A percentile compares a stretch with the other conserved stretches of the same genome.
Evolutionary conservation across 2,113 vertebrate genomes (phyloP).

Genomic region (Nicator chloris): DNA sequence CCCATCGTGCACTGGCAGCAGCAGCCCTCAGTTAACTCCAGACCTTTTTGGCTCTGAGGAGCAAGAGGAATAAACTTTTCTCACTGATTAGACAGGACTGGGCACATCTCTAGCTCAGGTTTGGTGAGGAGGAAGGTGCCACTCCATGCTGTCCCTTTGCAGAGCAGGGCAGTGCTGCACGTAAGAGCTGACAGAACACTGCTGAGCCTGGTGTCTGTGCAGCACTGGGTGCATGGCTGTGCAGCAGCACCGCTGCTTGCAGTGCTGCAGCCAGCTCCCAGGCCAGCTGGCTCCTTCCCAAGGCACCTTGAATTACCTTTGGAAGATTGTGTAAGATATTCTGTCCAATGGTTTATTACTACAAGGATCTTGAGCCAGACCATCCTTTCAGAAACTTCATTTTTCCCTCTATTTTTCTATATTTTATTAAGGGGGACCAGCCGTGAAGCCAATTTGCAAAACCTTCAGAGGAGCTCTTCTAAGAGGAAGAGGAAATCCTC

Average conservation of each 20-base stretch:
- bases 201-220: background rate
- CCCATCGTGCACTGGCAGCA: background rate
- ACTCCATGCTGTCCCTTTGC: background rate
- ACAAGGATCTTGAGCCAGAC: background rate
- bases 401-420: background rate
- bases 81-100: background rate
- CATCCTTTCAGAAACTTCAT: background rate
- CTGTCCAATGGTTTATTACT: background rate
- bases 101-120: background rate
- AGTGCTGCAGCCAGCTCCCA: background rate
- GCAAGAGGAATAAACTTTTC: background rate
- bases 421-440: background rate
- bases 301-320: background rate
- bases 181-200: background rate
- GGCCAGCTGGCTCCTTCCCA: slow-evolving; percentile 23
- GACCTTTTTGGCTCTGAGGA: background rate
- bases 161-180: background rate
- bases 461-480: background rate
- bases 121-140: background rate
- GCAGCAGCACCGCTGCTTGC: background rate
- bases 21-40: background rate
- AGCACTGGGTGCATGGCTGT: background rate
- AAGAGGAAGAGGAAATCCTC: background rate
- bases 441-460: background rate
- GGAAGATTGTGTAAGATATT: slow-evolving; percentile 1